These are phyloP conservation scores for Montipora capitata DNA, from an alignment of 92 coral and sea anemone genomes.

Conservation along the genomic window DNA sequence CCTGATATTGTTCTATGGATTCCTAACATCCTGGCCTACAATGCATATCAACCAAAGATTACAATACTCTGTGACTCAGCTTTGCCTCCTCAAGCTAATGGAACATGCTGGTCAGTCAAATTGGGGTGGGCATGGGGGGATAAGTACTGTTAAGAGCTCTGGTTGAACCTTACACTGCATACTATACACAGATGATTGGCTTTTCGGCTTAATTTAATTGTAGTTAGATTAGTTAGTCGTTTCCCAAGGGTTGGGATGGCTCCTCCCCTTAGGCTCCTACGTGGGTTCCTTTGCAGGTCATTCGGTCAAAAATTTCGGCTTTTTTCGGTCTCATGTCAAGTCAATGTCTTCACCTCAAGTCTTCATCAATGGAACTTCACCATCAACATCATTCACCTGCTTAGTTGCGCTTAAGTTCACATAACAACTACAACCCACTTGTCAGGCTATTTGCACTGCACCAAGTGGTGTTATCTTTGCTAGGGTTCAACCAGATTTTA, in stretches of 20 bases:
- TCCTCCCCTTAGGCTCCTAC: neutral
- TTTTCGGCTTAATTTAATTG: neutral
- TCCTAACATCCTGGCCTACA: no score
- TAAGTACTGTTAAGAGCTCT: neutral
- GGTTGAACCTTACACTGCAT: slow-evolving; percentile 6
- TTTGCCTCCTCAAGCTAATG: no score
- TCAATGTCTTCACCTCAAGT: neutral
- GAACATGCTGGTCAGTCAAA: neutral
- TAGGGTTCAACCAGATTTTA: neutral
- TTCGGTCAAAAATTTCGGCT: no score
- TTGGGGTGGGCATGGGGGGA: neutral
- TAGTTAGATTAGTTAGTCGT: neutral
- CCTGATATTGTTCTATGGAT: no score
- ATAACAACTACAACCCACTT: neutral
- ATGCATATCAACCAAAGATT: no score
- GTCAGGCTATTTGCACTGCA: neutral
- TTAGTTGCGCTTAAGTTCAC: slow-evolving; percentile 2
- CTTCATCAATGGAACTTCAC: neutral
- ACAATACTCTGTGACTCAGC: no score
- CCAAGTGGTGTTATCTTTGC: neutral
- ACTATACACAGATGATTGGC: neutral
- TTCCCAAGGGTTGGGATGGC: neutral
- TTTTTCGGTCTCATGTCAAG: no score
- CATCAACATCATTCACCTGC: neutral
- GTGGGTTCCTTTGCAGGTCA: slow-evolving; percentile 1